phyloP scores from a whole-genome alignment of 1,140 invertebrate species.

The Neodiprion lecontei region DNA sequence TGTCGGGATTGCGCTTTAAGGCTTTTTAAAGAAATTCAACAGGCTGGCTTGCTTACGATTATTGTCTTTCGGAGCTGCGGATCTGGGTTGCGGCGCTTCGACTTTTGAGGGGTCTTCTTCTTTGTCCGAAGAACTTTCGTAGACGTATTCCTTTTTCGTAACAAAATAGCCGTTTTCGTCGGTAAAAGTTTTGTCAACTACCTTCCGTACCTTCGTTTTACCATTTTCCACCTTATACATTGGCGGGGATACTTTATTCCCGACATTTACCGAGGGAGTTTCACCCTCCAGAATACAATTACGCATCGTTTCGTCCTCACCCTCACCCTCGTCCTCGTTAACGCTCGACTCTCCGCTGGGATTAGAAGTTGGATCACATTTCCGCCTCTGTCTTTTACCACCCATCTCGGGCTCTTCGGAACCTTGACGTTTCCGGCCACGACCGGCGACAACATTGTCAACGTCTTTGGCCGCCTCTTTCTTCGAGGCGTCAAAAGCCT shows the following conservation, averaged over 20 bases:
- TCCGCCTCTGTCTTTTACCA: slow-evolving; percentile 49
- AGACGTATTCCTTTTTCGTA: slow-evolving; percentile 51
- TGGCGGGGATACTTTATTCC: slow-evolving; percentile 36
- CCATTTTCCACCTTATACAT: slow-evolving; percentile 34
- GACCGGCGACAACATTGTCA: neutral
- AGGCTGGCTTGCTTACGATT: slow-evolving; percentile 44
- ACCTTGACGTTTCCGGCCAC: slow-evolving; percentile 42
- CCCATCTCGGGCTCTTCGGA: slow-evolving; percentile 35
- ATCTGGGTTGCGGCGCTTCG: slow-evolving; percentile 26
- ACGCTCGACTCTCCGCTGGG: slow-evolving; percentile 38
- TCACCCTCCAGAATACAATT: slow-evolving; percentile 29
- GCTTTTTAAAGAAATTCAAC: slow-evolving; percentile 49
- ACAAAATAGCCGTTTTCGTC: slow-evolving; percentile 55
- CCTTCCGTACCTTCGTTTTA: slow-evolving; percentile 49
- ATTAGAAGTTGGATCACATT: slow-evolving; percentile 38
- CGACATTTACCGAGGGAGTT: neutral
- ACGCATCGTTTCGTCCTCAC: slow-evolving; percentile 28
- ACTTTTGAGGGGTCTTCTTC: slow-evolving; percentile 29
- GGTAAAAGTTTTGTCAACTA: slow-evolving; percentile 46
- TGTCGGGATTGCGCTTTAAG: slow-evolving; percentile 23
- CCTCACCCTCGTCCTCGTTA: slow-evolving; percentile 33
- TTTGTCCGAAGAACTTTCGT: slow-evolving; percentile 50
- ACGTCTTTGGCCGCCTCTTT: neutral
- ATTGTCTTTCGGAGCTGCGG: no score
- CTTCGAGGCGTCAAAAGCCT: neutral